Evolutionary conservation across 2,113 vertebrate species (phyloP).

Genomic region (Rana temporaria): DNA sequence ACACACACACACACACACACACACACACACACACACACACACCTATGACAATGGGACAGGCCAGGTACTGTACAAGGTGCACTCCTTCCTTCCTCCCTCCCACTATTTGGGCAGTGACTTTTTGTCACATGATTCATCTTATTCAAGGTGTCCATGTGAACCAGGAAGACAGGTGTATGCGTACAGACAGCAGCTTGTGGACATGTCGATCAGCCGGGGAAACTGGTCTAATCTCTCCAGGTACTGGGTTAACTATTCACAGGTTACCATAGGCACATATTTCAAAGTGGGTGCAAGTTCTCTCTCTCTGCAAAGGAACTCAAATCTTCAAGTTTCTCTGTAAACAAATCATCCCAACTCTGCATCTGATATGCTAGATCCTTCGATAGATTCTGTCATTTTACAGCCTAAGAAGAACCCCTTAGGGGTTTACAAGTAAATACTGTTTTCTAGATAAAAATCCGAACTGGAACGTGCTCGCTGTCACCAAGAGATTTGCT

Average conservation of each 20-base stretch:
- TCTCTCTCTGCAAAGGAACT: neutral
- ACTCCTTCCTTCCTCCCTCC: neutral
- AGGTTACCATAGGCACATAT: neutral
- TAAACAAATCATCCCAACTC: neutral
- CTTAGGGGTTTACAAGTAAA: too few species aligned
- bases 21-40: too few species aligned
- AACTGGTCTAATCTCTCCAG: slow-evolving; percentile 93
- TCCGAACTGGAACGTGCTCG: too few species aligned
- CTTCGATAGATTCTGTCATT: too few species aligned
- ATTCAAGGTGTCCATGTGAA: slow-evolving; percentile 30
- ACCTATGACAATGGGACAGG: neutral
- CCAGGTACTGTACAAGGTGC: slow-evolving; percentile 45
- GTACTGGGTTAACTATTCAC: slow-evolving; percentile 66
- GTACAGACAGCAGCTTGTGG: slow-evolving; percentile 29
- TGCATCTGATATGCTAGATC: too few species aligned
- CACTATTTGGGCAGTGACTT: neutral
- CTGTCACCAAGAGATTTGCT: too few species aligned
- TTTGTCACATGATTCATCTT: slow-evolving; percentile 17
- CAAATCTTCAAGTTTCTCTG: neutral
- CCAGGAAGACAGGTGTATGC: slow-evolving; percentile 38
- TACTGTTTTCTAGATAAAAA: too few species aligned
- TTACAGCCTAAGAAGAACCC: too few species aligned
- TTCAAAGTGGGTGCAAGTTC: neutral
- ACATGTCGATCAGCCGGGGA: slow-evolving; percentile 83
- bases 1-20: too few species aligned